Conservation (phyloP, 2,797 vertebrate species). For the Acomys russatus region DNA sequence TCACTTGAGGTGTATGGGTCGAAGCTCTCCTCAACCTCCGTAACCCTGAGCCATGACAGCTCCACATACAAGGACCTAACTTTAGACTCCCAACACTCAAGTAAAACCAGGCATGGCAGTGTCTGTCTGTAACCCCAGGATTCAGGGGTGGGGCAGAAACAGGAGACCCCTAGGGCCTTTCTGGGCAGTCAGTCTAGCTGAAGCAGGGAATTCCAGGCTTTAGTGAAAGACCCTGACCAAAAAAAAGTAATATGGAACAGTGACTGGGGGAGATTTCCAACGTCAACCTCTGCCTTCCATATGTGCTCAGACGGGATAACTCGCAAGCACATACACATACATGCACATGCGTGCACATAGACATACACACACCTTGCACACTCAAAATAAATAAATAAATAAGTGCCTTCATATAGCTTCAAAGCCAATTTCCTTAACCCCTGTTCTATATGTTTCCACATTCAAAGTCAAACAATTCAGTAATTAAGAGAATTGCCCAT, state of each 20-base stretch:
- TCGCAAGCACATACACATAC: not conserved
- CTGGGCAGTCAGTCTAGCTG: not conserved
- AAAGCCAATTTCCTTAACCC: slow-evolving; percentile 12
- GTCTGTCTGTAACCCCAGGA: not conserved
- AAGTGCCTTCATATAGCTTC: not conserved
- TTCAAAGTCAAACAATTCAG: not conserved
- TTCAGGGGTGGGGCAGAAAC: not conserved
- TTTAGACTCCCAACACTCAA: not conserved
- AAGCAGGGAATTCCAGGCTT: not conserved
- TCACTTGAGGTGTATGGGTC: no score
- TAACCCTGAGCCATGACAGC: no score
- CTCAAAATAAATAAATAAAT: not conserved
- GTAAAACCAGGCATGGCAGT: not conserved
- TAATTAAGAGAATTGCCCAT: not conserved
- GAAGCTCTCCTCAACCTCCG: no score
- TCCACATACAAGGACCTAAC: not conserved
- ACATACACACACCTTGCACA: not conserved
- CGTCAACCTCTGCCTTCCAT: not conserved
- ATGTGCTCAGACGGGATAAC: not conserved
- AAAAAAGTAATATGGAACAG: not conserved
- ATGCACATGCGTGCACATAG: not conserved
- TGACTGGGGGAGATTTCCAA: not conserved
- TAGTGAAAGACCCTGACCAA: not conserved
- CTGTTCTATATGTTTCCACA: not conserved
- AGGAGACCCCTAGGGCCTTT: not conserved